Percentiles rank a stretch among this genome's conserved stretches.
phyloP scores from a whole-genome alignment of 1,140 invertebrate species.

The Matsumurasca onukii region DNA sequence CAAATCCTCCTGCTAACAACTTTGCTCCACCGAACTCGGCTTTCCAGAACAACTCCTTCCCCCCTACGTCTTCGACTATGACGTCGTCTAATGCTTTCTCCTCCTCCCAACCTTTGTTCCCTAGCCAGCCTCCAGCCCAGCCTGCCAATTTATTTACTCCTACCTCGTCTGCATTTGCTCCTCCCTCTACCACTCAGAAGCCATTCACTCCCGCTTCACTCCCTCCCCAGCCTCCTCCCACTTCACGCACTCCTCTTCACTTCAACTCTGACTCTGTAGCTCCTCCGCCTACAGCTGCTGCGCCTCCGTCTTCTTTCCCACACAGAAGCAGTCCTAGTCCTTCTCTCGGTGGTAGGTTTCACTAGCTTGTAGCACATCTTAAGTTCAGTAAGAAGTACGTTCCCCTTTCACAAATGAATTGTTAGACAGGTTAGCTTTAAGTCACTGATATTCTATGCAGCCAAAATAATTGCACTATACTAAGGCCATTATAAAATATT shows the following conservation, averaged over 20 bases:
- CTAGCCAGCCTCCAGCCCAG: background rate
- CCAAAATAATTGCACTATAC: no score
- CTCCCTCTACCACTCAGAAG: constrained; percentile 4
- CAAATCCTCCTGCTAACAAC: background rate
- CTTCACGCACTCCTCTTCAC: constrained; percentile 33
- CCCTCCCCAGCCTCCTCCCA: constrained; percentile 17
- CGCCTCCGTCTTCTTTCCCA: constrained; percentile 1
- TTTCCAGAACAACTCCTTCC: background rate
- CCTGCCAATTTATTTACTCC: background rate
- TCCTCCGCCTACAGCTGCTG: constrained; percentile 24
- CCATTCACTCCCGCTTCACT: constrained; percentile 18
- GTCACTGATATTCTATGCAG: no score
- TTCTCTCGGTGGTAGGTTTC: constrained; percentile 3
- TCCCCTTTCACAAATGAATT: no score
- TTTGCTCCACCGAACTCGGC: background rate
- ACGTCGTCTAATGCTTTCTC: background rate
- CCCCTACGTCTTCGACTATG: background rate
- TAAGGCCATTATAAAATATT: no score
- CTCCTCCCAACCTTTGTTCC: constrained; percentile 6
- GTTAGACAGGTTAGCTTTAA: no score
- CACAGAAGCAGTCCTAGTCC: constrained; percentile 30
- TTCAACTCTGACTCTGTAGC: constrained; percentile 40
- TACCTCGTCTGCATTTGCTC: background rate
- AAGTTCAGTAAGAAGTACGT: no score
- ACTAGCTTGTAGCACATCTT: no score